Conservation (phyloP, 2,797 vertebrate species). For the Phoebastria nigripes region DNA sequence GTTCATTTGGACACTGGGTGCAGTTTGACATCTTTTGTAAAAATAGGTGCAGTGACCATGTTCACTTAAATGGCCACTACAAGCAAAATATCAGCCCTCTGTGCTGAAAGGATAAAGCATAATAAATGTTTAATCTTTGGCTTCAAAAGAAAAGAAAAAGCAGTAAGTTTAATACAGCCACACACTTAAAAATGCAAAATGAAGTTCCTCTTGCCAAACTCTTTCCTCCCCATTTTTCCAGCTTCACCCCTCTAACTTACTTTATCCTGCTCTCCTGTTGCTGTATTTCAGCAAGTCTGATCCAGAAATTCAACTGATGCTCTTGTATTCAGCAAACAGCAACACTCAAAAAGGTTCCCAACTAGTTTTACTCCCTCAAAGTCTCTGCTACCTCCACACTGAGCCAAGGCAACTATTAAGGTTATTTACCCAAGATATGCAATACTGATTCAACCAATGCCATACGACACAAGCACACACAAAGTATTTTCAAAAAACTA, state of each 20-base stretch:
- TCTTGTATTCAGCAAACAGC: not conserved
- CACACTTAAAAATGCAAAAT: not conserved
- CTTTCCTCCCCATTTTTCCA: not conserved
- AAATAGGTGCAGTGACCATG: not conserved
- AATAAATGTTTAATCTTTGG: not conserved
- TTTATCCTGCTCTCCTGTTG: not conserved
- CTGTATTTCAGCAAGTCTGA: not conserved
- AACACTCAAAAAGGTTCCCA: not conserved
- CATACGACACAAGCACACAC: not conserved
- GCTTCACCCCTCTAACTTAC: not conserved
- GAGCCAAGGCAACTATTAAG: not conserved
- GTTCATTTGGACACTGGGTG: not conserved
- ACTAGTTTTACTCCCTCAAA: not conserved
- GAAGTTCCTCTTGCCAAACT: not conserved
- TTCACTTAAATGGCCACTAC: not conserved
- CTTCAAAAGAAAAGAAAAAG: not conserved
- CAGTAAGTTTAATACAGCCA: not conserved
- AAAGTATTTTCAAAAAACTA: not conserved
- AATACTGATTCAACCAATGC: not conserved
- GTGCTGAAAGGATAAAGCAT: not conserved
- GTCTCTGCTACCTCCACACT: not conserved
- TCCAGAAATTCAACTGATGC: not conserved
- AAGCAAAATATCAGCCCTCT: not conserved
- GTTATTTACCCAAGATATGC: not conserved
- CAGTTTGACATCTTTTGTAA: not conserved